These are phyloP conservation scores for Diachrysia chrysitis DNA, from an alignment of 2,888 invertebrate species.

Conservation along the genomic window DNA sequence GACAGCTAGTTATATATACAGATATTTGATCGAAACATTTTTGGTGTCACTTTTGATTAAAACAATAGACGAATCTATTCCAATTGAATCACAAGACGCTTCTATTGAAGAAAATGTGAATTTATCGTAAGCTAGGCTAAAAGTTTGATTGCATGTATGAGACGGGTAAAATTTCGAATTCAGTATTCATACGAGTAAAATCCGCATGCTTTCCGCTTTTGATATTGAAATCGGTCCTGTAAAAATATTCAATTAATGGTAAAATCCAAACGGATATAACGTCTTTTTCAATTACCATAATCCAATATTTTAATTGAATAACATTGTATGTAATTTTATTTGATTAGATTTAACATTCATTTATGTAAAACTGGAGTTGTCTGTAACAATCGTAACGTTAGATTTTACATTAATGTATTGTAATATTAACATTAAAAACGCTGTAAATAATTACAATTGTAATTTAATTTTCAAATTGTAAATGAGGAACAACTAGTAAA, in stretches of 20 bases:
- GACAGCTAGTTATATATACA: too few species aligned
- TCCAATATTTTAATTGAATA: neutral
- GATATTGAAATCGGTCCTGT: neutral
- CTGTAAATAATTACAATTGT: constrained; percentile 67
- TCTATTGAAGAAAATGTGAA: constrained; percentile 60
- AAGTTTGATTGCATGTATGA: constrained; percentile 11
- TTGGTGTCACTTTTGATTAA: neutral
- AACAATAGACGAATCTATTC: neutral
- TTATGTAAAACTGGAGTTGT: constrained; percentile 33
- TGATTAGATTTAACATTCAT: neutral
- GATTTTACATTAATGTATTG: constrained; percentile 39
- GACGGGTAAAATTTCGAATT: neutral
- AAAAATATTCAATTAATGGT: neutral
- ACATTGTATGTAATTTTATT: neutral
- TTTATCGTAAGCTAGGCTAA: constrained; percentile 51
- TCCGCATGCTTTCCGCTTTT: neutral
- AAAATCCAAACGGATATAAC: neutral
- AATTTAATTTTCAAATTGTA: constrained; percentile 75
- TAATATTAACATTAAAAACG: constrained; percentile 34
- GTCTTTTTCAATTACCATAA: neutral
- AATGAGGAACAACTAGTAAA: constrained; percentile 86
- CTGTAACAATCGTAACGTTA: constrained; percentile 46
- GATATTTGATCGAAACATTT: constrained; percentile 11
- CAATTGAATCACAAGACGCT: constrained; percentile 19
- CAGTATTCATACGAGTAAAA: neutral